A percentile compares a stretch with the other conserved stretches of the same genome.
These are phyloP conservation scores for Vulpes vulpes DNA, from an alignment of 2,113 vertebrate species.

Conservation along the genomic window DNA sequence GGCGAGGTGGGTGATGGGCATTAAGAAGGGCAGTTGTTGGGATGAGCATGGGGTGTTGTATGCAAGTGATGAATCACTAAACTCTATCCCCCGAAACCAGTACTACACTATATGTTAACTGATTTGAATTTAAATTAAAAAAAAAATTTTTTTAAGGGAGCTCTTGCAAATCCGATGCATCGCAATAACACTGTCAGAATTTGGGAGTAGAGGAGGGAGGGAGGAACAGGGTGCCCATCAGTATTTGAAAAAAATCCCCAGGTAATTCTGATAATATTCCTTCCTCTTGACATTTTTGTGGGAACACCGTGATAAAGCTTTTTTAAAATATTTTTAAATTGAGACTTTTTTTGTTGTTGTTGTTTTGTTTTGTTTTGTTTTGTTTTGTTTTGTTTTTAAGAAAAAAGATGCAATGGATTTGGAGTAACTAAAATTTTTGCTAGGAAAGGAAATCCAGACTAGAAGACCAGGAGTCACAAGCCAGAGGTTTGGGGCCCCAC, in stretches of 20 bases:
- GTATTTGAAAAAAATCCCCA: not conserved
- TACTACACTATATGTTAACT: not conserved
- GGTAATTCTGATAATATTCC: not conserved
- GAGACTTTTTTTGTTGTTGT: not conserved
- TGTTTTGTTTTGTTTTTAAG: not conserved
- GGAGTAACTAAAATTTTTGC: not conserved
- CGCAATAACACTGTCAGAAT: not conserved
- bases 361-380: too few species aligned
- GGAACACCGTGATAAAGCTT: not conserved
- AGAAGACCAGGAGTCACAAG: not conserved
- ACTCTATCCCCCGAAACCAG: not conserved
- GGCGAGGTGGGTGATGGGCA: not conserved
- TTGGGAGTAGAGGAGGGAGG: not conserved
- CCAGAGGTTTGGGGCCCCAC: not conserved
- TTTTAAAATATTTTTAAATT: not conserved
- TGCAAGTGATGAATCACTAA: not conserved
- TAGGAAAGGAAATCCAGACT: not conserved
- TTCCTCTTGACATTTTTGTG: not conserved
- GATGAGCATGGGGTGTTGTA: not conserved
- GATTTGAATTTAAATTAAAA: not conserved
- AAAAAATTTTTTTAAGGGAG: not conserved
- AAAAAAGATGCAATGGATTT: not conserved
- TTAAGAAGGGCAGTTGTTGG: not conserved
- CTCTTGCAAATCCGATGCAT: not conserved
- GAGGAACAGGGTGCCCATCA: not conserved